These are phyloP conservation scores for Diaprepes abbreviatus DNA, from an alignment of 2,888 invertebrate species.

Conservation along the genomic window DNA sequence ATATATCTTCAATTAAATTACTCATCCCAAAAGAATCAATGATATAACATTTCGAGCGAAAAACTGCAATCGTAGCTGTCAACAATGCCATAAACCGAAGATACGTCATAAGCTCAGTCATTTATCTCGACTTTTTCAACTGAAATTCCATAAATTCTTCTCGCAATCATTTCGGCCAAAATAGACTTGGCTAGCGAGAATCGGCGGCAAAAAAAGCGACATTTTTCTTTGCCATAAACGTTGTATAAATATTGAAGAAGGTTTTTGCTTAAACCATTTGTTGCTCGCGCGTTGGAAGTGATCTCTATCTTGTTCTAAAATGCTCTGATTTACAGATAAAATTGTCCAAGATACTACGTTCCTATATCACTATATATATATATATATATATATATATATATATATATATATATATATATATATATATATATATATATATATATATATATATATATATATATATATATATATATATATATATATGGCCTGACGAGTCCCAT, in stretches of 20 bases:
- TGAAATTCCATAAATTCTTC: background rate
- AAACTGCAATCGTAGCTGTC: no score
- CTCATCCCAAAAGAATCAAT: no score
- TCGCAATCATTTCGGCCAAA: background rate
- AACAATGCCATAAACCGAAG: background rate
- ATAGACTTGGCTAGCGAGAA: conserved; percentile 31
- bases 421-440: no score
- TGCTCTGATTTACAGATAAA: background rate
- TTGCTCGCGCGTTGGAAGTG: conserved; percentile 9
- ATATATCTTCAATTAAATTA: no score
- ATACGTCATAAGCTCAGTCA: background rate
- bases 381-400: no score
- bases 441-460: no score
- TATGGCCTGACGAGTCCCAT: no score
- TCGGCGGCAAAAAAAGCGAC: conserved; percentile 14
- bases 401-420: no score
- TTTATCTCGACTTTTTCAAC: background rate
- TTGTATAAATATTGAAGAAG: conserved; percentile 15
- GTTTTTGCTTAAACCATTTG: background rate
- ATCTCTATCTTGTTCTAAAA: background rate
- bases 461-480: no score
- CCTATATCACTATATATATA: background rate
- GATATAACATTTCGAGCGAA: no score
- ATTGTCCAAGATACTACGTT: background rate
- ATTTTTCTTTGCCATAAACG: conserved; percentile 33